phyloP scores from a whole-genome alignment of 2,113 vertebrate genomes.

The Sinocyclocheilus grahami region DNA sequence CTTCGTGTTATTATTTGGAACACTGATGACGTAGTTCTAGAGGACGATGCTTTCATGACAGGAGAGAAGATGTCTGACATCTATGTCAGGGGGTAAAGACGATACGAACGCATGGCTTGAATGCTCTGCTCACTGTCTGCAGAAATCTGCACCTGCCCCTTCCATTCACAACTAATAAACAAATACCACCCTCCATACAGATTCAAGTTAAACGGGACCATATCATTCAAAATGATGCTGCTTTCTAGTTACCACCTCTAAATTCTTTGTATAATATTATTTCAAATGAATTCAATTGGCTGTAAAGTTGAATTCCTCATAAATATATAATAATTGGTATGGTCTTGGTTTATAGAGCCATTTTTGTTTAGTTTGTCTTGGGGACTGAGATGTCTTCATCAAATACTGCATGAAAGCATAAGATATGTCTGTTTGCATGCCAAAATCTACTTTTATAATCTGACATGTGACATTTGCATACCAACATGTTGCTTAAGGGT shows the following conservation, averaged over 20 bases:
- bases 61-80: conserved; percentile 85
- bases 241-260: not conserved
- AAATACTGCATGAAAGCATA: conserved; percentile 52
- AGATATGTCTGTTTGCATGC: conserved; percentile 50
- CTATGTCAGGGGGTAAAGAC: conserved; percentile 82
- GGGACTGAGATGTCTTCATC: conserved; percentile 18
- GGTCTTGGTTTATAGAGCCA: conserved; percentile 35
- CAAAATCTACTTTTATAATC: conserved; percentile 1
- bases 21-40: conserved; percentile 79
- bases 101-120: conserved; percentile 73
- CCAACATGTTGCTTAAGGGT: not conserved
- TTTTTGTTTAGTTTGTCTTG: conserved; percentile 6
- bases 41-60: conserved; percentile 81
- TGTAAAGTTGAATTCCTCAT: not conserved
- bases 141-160: conserved; percentile 14
- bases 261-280: no score
- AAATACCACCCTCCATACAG: conserved; percentile 2
- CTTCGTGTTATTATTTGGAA: conserved; percentile 79
- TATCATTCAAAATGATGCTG: conserved; percentile 37
- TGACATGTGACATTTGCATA: not conserved
- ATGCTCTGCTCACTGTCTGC: conserved; percentile 4
- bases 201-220: conserved; percentile 51
- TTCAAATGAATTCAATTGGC: not conserved
- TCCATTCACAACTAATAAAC: conserved; percentile 52
- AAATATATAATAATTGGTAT: conserved; percentile 49